A percentile compares a stretch with the other conserved stretches of the same genome.
phyloP scores from a whole-genome alignment of 2,113 vertebrate species.

The Dryoscopus gambensis region DNA sequence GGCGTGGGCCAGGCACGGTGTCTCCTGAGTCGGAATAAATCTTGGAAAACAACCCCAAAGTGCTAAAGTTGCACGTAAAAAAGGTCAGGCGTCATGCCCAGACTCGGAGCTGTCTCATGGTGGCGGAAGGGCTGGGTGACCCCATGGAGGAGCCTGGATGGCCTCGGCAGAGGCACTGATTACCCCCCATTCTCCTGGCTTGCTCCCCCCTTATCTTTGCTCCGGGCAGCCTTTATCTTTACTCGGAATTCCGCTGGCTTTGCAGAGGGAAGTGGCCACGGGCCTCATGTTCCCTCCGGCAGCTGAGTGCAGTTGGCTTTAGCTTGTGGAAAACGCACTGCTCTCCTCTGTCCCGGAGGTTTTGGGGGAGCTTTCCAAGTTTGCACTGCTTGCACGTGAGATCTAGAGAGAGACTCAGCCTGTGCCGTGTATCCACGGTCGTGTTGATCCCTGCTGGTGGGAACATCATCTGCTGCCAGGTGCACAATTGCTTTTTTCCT shows the following conservation, averaged over 20 bases:
- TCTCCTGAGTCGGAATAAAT: neutral
- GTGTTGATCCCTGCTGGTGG: fast-evolving
- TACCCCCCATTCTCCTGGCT: neutral
- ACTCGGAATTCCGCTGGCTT: neutral
- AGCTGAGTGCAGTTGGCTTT: neutral
- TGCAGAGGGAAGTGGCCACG: neutral
- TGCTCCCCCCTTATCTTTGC: neutral
- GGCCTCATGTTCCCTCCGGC: neutral
- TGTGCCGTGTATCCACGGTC: fast-evolving
- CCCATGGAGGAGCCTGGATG: neutral
- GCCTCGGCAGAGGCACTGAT: neutral
- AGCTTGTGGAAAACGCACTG: neutral
- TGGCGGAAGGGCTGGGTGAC: neutral
- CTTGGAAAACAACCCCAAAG: neutral
- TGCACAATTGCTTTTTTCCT: neutral
- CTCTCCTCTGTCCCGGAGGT: neutral
- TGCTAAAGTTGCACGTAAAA: neutral
- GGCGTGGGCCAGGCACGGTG: neutral
- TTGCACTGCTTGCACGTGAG: neutral
- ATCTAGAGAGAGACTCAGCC: neutral
- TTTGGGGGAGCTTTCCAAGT: neutral
- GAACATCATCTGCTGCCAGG: neutral
- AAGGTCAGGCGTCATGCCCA: fast-evolving
- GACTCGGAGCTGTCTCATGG: fast-evolving
- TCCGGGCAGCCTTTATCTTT: neutral